Base-by-base conservation (phyloP, 2,113 vertebrate species). In the Catharus bicknelli region DNA sequence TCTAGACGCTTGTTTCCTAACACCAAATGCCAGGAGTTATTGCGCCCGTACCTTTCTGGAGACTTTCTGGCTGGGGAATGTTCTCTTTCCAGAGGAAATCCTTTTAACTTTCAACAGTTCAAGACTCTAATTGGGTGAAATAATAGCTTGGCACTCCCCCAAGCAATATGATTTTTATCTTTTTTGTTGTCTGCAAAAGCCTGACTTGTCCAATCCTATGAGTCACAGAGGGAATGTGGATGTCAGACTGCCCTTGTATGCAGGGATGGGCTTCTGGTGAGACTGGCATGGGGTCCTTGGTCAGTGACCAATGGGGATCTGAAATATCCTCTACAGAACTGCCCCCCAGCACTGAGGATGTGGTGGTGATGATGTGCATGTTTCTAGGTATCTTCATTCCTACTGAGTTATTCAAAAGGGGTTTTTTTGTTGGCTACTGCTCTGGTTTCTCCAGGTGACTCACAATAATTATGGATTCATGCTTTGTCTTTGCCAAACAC, bases 1-100 rank as follows among this genome's bases (percentile, higher is more conserved):
- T 95, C 90, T 92, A 92, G 93, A 95, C 54, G 0, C 54, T 94
- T 64, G 70, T 94, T 95, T 95, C 89, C 93, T 94, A 55, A 77
- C 4, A 42, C 73, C 1, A 6, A 84, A 89, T 6, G 53, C 93
- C 94, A 96, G 88, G 86, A 95, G 86, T 96, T 97, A 92, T 42
- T 90, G 96, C 83, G 64, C 86, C 93, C 57, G 78, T 94, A 95
- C 94, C 86, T 95, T 96, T 90, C 83, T 86, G 94, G 93, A 90
- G 95, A 82, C 95, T 94, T 93, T 89, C 95, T 95, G 91, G 94
- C 97, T 95, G 73, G 90, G 92, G 77, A 90, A 75, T 96, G 90
- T 97, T 96, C 93, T 95, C 90, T 87, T 96, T 93, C 86, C 94
- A 95, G 91, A 97, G 97, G 97, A 98, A 98, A 97, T 97, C 96